Conservation (phyloP, 2,888 invertebrate species). For the Drosophila kuntzei region DNA sequence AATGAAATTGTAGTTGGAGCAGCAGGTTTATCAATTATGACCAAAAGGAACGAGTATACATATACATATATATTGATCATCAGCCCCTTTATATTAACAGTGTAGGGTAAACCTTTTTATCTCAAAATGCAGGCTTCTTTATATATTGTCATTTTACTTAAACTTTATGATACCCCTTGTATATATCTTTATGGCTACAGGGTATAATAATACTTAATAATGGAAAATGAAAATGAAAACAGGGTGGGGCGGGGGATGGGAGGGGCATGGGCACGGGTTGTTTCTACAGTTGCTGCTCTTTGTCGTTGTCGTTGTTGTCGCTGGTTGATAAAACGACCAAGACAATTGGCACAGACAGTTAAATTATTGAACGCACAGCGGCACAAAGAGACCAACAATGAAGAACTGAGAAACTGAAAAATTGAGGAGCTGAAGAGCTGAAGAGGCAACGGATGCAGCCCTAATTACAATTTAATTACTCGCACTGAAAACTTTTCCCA, state of each 20-base stretch:
- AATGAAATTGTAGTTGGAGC: neutral
- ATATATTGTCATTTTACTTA: too few relatives aligned
- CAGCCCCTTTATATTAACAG: too few relatives aligned
- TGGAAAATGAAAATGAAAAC: constrained; percentile 23
- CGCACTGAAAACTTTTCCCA: constrained; percentile 77
- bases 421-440: constrained; percentile 1
- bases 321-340: constrained; percentile 68
- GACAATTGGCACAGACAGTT: constrained; percentile 77
- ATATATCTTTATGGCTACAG: constrained; percentile 16
- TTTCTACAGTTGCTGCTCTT: constrained; percentile 19
- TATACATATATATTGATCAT: too few relatives aligned
- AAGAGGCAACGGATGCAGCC: constrained; percentile 82
- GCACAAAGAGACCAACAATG: constrained; percentile 37
- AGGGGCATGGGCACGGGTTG: constrained; percentile 51
- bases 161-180: neutral
- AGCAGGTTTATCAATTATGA: too few relatives aligned
- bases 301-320: constrained; percentile 21
- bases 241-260: neutral
- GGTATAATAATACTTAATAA: constrained; percentile 32
- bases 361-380: constrained; percentile 65
- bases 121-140: too few relatives aligned
- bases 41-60: too few relatives aligned
- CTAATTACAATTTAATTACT: constrained; percentile 86
- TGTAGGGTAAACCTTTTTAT: too few relatives aligned
- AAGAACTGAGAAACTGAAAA: constrained; percentile 13